Base-by-base conservation (phyloP, 2,888 invertebrate species). In the Lepidonotus clava region DNA sequence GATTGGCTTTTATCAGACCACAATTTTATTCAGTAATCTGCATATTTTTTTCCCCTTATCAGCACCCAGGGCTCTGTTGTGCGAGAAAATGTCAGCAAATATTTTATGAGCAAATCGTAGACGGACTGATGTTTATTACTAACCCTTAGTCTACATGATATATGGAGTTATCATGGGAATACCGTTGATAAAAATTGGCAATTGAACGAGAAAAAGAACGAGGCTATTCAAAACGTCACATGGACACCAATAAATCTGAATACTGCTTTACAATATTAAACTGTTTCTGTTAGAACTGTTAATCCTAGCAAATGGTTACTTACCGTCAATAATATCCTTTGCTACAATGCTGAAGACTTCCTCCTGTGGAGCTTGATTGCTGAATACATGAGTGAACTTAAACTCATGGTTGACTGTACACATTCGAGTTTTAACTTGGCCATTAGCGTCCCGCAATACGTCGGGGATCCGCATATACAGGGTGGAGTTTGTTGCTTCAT, bases 301-400 rank as follows among this genome's bases (percentile, higher is more conserved):
- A 28, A 8, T n/a, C 32, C 4, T 36, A 14, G n/a, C 2, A n/a
- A n/a, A n/a, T n/a, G n/a, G n/a, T n/a, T 36, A 84, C 88, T 85
- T 87, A 93, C 93, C 92, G 88, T 91, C 88, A n/a, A 93, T 91
- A 86, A 92, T 92, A 53, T 91, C 91, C 76, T 90, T 89, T 18
- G 93, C 92, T 14, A 90, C 91, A 8, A 89, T 89, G 88, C 91
- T 89, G 89, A 92, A 93, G 5, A 93, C 91, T 40, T 91, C 91
- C 46, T 92, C 91, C 84, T 93, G 93, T 24, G 89, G 90, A 1
- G 90, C 89, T 53, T 89, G 86, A 18, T 90, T 88, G 51, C 89
- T 88, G 84, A 93, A 92, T 14, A 92, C 91, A 67, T 92, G 90
- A 66, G 91, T 90, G 88, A 92, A 93, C 83, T 91, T 88, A 86